A percentile compares a stretch with the other conserved stretches of the same genome.
These are phyloP conservation scores for Aeoliscus strigatus DNA, from an alignment of 2,797 vertebrate species.

Conservation along the genomic window DNA sequence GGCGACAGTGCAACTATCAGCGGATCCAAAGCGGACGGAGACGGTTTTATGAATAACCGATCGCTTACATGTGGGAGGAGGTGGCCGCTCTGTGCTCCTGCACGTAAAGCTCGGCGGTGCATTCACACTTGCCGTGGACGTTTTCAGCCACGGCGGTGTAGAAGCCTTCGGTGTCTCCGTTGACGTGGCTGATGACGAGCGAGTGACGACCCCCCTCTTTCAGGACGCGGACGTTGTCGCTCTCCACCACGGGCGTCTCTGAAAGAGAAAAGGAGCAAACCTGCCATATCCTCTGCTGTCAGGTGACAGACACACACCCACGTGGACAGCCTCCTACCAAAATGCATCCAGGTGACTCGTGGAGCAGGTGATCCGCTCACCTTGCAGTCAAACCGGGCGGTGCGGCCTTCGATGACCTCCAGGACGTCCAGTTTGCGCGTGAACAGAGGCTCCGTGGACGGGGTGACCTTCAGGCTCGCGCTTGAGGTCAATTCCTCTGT, in stretches of 20 bases:
- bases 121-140: constrained; percentile 77
- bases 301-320: too few relatives aligned
- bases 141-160: constrained; percentile 82
- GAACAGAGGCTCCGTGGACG: constrained; percentile 86
- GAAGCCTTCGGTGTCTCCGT: constrained; percentile 83
- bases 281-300: too few relatives aligned
- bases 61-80: constrained; percentile 89
- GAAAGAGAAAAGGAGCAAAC: constrained; percentile 5
- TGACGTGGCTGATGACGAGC: constrained; percentile 80
- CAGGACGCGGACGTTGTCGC: constrained; percentile 76
- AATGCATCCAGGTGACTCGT: constrained; percentile 84
- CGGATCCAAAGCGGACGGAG: too few relatives aligned
- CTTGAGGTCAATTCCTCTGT: constrained; percentile 90
- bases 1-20: too few relatives aligned
- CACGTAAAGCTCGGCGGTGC: constrained; percentile 88
- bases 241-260: constrained; percentile 82
- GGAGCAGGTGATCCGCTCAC: constrained; percentile 89
- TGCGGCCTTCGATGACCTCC: constrained; percentile 87
- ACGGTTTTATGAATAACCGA: too few relatives aligned
- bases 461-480: constrained; percentile 81
- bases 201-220: constrained; percentile 84
- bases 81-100: constrained; percentile 84
- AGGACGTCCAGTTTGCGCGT: constrained; percentile 85
- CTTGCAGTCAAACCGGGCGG: constrained; percentile 88
- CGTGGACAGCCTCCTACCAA: constrained; percentile 78